phyloP scores from a whole-genome alignment of 92 coral and sea anemone genomes.

The Nematostella vectensis region DNA sequence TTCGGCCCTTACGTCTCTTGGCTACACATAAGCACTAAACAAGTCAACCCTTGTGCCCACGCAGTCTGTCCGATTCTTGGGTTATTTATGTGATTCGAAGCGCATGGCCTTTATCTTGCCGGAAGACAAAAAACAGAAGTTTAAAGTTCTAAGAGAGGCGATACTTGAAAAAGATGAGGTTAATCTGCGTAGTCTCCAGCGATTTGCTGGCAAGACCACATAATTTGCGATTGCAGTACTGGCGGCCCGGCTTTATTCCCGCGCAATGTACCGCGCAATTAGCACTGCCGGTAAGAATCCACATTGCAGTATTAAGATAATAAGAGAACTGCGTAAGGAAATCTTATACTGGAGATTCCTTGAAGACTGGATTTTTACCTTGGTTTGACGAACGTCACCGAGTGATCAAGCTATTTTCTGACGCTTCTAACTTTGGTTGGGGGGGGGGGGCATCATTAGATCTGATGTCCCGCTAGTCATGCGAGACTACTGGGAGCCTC shows the following conservation, averaged over 20 bases:
- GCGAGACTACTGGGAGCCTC: slow-evolving; percentile 29
- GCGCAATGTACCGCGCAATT: too few relatives aligned
- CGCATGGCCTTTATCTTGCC: slow-evolving; percentile 43
- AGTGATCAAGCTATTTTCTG: slow-evolving; percentile 16
- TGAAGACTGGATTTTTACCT: slow-evolving; percentile 33
- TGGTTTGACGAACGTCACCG: slow-evolving; percentile 39
- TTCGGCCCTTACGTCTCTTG: slow-evolving; percentile 32
- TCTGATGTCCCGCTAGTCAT: slow-evolving; percentile 14
- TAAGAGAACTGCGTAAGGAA: slow-evolving; percentile 13
- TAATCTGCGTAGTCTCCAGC: slow-evolving; percentile 20
- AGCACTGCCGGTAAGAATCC: too few relatives aligned
- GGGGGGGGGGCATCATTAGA: slow-evolving; percentile 16
- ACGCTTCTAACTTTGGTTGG: slow-evolving; percentile 54
- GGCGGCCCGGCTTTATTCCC: slow-evolving; percentile 17
- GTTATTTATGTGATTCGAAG: slow-evolving; percentile 5
- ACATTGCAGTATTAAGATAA: too few relatives aligned
- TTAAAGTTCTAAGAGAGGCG: slow-evolving; percentile 26
- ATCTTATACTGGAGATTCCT: slow-evolving; percentile 28
- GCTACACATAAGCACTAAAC: slow-evolving; percentile 27
- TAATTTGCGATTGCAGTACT: slow-evolving; percentile 42
- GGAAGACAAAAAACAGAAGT: slow-evolving; percentile 39
- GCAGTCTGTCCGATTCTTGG: slow-evolving; percentile 11
- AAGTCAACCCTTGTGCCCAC: slow-evolving; percentile 14
- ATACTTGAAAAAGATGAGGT: slow-evolving; percentile 18
- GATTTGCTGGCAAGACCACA: slow-evolving; percentile 46